Evolutionary conservation across 2,888 invertebrate species (phyloP).

Genomic region (Belgica antarctica): DNA sequence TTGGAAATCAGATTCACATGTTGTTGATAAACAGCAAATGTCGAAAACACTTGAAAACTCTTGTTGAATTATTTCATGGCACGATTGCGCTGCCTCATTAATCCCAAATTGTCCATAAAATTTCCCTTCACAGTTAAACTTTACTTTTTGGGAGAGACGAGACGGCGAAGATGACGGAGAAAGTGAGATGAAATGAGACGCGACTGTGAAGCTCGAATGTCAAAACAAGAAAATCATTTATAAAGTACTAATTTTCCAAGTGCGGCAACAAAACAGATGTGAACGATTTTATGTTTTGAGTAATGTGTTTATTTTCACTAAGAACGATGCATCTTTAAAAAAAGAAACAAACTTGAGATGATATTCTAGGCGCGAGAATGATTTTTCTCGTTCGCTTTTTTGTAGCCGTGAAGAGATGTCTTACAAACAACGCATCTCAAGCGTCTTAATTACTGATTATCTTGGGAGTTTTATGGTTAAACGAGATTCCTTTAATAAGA

Average conservation of each 20-base stretch:
- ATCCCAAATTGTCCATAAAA: conserved; percentile 38
- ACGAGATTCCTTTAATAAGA: no score
- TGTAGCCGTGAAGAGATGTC: not conserved
- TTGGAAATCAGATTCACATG: no score
- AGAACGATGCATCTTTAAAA: conserved; percentile 20
- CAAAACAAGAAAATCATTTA: conserved; percentile 44
- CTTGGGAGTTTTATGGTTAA: conserved; percentile 36
- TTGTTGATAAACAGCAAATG: no score
- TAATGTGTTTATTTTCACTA: conserved; percentile 39
- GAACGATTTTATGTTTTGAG: conserved; percentile 19
- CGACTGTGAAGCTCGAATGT: conserved; percentile 25
- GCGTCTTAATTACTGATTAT: conserved; percentile 43
- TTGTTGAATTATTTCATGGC: conserved; percentile 13
- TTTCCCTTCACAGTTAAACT: conserved; percentile 29
- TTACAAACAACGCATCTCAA: conserved; percentile 17
- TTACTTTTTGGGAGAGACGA: no score
- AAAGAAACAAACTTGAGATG: conserved; percentile 30
- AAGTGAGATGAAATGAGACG: not conserved
- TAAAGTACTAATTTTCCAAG: conserved; percentile 43
- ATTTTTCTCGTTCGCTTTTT: conserved; percentile 12
- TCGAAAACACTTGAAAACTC: not conserved
- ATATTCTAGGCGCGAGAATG: not conserved
- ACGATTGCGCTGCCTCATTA: not conserved
- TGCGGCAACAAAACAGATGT: conserved; percentile 42
- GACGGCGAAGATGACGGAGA: no score